Conservation (phyloP, 2,113 vertebrate species). For the Heterochromis multidens region DNA sequence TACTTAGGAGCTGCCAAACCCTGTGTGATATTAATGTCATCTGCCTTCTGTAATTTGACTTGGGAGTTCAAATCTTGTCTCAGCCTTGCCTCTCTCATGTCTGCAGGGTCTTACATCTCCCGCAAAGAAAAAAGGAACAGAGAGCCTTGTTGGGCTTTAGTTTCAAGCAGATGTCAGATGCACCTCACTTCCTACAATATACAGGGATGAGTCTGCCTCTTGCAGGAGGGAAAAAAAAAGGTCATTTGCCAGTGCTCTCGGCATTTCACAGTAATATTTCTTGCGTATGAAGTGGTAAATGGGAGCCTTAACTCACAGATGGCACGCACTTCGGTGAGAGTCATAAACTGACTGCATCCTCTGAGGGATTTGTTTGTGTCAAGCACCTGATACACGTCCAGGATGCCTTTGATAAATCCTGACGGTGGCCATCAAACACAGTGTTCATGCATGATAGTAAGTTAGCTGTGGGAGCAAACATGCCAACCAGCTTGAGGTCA, state of each 20-base stretch:
- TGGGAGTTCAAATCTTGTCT: slow-evolving; percentile 62
- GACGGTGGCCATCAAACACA: background rate
- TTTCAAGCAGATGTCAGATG: slow-evolving; percentile 49
- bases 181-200: slow-evolving; percentile 38
- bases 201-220: slow-evolving; percentile 33
- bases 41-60: slow-evolving; percentile 69
- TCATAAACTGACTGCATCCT: slow-evolving; percentile 24
- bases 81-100: slow-evolving; percentile 40
- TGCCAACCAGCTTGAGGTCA: background rate
- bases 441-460: background rate
- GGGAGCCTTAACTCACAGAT: slow-evolving; percentile 47
- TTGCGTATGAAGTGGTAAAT: slow-evolving; percentile 17
- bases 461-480: background rate
- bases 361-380: slow-evolving; percentile 32
- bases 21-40: slow-evolving; percentile 74
- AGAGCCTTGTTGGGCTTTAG: slow-evolving; percentile 25
- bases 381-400: slow-evolving; percentile 5
- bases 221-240: background rate
- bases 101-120: slow-evolving; percentile 28
- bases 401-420: slow-evolving; percentile 11
- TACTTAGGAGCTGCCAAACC: slow-evolving; percentile 64
- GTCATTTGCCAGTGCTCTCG: slow-evolving; percentile 39
- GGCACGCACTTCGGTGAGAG: slow-evolving; percentile 27
- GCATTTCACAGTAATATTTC: slow-evolving; percentile 43
- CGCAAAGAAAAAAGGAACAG: background rate